Base-by-base conservation (phyloP, 1,140 invertebrate species). In the Aphelenchoides avenae region DNA sequence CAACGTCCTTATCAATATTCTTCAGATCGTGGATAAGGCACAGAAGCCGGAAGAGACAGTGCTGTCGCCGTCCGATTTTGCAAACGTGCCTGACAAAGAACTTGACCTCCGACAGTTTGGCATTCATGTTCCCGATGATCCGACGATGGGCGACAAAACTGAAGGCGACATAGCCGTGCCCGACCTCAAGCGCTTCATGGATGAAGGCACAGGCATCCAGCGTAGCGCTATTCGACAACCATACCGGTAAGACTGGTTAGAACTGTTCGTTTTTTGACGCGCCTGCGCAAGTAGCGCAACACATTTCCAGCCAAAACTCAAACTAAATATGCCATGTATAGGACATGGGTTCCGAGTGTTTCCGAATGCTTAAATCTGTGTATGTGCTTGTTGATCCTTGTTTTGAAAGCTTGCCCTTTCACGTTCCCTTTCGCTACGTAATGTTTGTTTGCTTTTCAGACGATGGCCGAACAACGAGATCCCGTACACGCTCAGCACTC, bases 391-490 rank as follows among this genome's bases (percentile, higher is more conserved):
- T 54, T 54, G 3, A 43, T 51, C 2, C 5, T 0, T n/a, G 6
- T 6, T 11, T 18, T 43, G 18, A 51, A 55, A 56, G n/a, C n/a
- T n/a, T n/a, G n/a, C n/a, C n/a, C n/a, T n/a, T n/a, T n/a, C n/a
- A n/a, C n/a, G n/a, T n/a, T n/a, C n/a, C n/a, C n/a, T n/a, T n/a
- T n/a, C n/a, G n/a, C n/a, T n/a, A n/a, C n/a, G n/a, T n/a, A n/a
- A 56, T 56, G 18, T 29, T 15, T 22, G 27, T 3, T 29, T 26
- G 18, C 18, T 33, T 48, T 68, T 24, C 36, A 71, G 69, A 46
- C 55, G 57, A 43, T 73, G 71, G 71, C 73, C 71, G 18, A 66
- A 66, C 44, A 71, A 64, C 41, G 75, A 77, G 55, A 75, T 75
- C 31, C 73, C 73, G 5, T 75, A 75, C 47, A 64, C 75, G 6